Conservation (phyloP, 2,888 invertebrate genomes). For the Apamea epomidion region DNA sequence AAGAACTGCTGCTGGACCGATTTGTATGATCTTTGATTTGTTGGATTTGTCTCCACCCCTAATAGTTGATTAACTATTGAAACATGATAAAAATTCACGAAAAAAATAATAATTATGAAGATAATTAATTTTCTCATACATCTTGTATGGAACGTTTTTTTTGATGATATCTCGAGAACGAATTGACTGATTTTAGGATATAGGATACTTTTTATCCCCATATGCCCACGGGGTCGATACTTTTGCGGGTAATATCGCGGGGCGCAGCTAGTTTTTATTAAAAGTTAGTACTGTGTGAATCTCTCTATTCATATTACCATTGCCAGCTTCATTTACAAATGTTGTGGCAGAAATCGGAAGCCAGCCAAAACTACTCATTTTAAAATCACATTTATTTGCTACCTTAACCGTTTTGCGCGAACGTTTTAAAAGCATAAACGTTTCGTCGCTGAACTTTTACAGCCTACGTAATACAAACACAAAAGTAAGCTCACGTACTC, state of each 20-base stretch:
- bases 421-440: constrained; percentile 18
- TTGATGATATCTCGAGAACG: too few species aligned
- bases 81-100: not conserved
- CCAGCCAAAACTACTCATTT: constrained; percentile 37
- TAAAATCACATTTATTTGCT: constrained; percentile 39
- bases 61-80: not conserved
- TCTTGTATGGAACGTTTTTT: too few species aligned
- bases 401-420: constrained; percentile 15
- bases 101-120: not conserved
- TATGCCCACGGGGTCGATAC: not conserved
- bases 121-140: not conserved
- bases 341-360: constrained; percentile 9
- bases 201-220: too few species aligned
- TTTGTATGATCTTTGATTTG: not conserved
- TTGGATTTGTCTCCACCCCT: not conserved
- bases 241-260: not conserved
- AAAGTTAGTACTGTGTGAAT: not conserved
- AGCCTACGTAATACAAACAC: not conserved
- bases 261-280: not conserved
- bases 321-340: constrained; percentile 6
- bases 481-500: not conserved
- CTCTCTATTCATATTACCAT: not conserved
- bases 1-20: too few species aligned
- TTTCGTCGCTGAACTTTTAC: constrained; percentile 19
- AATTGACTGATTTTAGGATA: too few species aligned